Evolutionary conservation across 2,888 invertebrate species (phyloP), one percentile per base, ranked within the genome.

Genomic region (Drosophila melanosoma): DNA sequence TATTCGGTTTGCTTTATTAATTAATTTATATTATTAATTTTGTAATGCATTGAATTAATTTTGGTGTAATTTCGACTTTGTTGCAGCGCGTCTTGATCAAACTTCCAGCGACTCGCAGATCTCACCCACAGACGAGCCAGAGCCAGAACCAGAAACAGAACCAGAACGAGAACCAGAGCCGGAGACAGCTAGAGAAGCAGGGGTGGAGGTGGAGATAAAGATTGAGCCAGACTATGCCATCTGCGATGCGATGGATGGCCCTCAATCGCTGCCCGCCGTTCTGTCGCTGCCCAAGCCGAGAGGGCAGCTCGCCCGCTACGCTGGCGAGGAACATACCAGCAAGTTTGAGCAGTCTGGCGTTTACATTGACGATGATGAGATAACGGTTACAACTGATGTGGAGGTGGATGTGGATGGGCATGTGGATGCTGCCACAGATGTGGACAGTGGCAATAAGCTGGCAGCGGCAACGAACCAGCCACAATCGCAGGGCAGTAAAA

Each of bases 31-130:
- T n/a, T n/a, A n/a, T n/a, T n/a, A n/a, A 40, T n/a, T 40, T 45
- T 17, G 23, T 45, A 15, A 4, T 15, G 45, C 7, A 23, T 15
- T 15, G 8, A 7, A 1, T 45, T 45, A 23, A 45, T 45, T 23
- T 45, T 15, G 23, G 15, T 26, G 23, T 15, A 23, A 10, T 42
- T 12, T 23, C 4, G 49, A 20, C 5, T 38, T 20, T 49, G 52
- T 20, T 81, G 7, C 66, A 96, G 96, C 95, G 95, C 95, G 95
- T 95, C 95, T 95, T 92, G 95, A 95, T 82, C 92, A 92, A 82
- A 92, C 91, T 76, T 91, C 93, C 61, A 93, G 92, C 81, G 93
- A 93, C 83, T 93, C 93, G 60, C 93, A 93, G 74, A 79, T 92
- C 23, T 93, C 93, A 48, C 92, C 93, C 51, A 91, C 93, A 38